Conservation (phyloP, 2,113 vertebrate genomes). For the Stomatorhinus ivindoensis region DNA sequence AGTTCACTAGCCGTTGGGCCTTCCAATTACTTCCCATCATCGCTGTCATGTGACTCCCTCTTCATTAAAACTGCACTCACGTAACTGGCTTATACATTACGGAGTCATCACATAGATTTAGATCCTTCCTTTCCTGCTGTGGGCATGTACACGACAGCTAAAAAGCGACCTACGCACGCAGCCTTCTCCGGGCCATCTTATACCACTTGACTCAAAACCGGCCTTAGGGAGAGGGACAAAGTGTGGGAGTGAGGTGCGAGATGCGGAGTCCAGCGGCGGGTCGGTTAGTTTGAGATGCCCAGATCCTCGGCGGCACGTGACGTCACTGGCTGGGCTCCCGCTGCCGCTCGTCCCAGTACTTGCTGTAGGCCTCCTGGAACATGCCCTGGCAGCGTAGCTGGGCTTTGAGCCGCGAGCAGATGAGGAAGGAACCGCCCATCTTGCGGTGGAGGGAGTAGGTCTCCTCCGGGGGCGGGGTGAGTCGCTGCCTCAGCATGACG, state of each 20-base stretch:
- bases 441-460: constrained; percentile 76
- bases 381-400: constrained; percentile 65
- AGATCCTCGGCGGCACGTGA: neutral
- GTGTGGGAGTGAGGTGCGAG: neutral
- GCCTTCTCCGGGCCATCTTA: neutral
- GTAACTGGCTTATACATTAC: neutral
- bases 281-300: neutral
- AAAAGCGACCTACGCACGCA: neutral
- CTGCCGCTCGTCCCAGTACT: constrained; percentile 47
- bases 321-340: neutral
- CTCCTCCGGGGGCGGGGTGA: constrained; percentile 68
- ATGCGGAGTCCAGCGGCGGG: neutral
- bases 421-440: constrained; percentile 77
- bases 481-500: constrained; percentile 59
- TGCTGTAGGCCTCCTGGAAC: constrained; percentile 68
- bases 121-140: neutral
- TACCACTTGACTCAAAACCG: neutral
- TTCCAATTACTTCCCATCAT: neutral
- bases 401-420: constrained; percentile 74
- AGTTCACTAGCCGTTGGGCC: neutral
- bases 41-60: neutral
- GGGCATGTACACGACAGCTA: neutral
- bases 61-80: neutral
- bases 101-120: neutral
- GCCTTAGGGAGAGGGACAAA: neutral